Base-by-base conservation (phyloP, 2,113 vertebrate genomes). In the Oophaga pumilio region DNA sequence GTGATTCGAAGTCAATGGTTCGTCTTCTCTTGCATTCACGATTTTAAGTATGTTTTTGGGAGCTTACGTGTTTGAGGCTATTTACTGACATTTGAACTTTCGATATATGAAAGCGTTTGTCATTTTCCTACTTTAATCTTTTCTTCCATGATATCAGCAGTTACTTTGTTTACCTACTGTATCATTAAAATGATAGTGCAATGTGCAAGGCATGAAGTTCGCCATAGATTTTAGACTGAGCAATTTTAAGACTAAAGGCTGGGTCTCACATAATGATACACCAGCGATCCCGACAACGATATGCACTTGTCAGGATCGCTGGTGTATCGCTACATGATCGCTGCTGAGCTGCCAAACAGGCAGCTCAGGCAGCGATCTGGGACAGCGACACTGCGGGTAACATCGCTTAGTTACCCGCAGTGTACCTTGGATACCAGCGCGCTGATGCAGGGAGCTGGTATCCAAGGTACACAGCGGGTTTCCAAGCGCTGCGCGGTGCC, bases 191-290 rank as follows among this genome's bases (percentile, higher is more conserved):
- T 80, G 84, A 71, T 52, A 49, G 82, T 17, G 10, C 15, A 84
- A 59, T 2, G 80, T 77, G 50, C 2, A 85, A 89, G 13, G 59
- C 59, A 80, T 18, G 81, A 62, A 68, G 62, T 80, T 49, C 69
- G 15, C 49, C 2, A 76, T 50, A 15, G 14, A 74, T 81, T 90
- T 87, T 88, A 84, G 77, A 57, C 83, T 85, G 60, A 85, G 15
- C 83, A 76, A 82, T 66, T 89, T 69, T 81, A 89, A 82, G 43
- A 62, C 79, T n/a, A n/a, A n/a, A n/a, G n/a, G n/a, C n/a, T n/a
- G n/a, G n/a, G n/a, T n/a, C n/a, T n/a, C n/a, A n/a, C n/a, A n/a
- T n/a, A n/a, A n/a, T n/a, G n/a, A n/a, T n/a, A n/a, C n/a, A n/a
- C n/a, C n/a, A n/a, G n/a, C n/a, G n/a, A n/a, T n/a, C n/a, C n/a